phyloP scores from a whole-genome alignment of 1,140 invertebrate genomes.

The Cydia strobilella region DNA sequence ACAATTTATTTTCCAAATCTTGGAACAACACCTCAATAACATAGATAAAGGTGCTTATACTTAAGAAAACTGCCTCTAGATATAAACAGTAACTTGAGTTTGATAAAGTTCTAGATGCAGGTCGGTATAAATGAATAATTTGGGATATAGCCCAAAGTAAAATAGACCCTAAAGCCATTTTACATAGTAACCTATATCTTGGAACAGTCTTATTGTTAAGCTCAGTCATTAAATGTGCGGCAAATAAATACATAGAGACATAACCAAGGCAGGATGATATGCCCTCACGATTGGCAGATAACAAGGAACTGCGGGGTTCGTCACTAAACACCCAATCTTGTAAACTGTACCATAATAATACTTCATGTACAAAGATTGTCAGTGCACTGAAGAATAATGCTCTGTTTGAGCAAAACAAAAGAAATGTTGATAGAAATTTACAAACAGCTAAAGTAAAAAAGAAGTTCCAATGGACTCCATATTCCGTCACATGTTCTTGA shows the following conservation, averaged over 20 bases:
- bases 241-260: conserved; percentile 89
- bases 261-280: conserved; percentile 92
- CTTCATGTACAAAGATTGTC: conserved; percentile 86
- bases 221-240: conserved; percentile 85
- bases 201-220: conserved; percentile 73
- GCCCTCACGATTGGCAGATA: conserved; percentile 95
- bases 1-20: conserved; percentile 48
- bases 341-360: conserved; percentile 82
- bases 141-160: conserved; percentile 77
- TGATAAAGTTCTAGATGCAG: conserved; percentile 85
- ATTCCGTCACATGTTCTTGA: conserved; percentile 93
- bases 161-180: conserved; percentile 65
- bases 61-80: conserved; percentile 83
- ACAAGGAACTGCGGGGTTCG: conserved; percentile 80
- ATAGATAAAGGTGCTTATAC: conserved; percentile 80
- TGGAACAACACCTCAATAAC: conserved; percentile 79
- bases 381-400: conserved; percentile 78
- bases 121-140: conserved; percentile 76
- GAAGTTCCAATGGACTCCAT: conserved; percentile 98
- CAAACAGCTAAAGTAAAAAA: conserved; percentile 94
- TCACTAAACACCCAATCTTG: conserved; percentile 87
- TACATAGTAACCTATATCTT: conserved; percentile 49
- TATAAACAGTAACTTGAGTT: conserved; percentile 89
- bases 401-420: conserved; percentile 78
- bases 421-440: conserved; percentile 85